Base-by-base conservation (phyloP, 2,888 invertebrate genomes). In the Zhuqinia jingwanae region DNA sequence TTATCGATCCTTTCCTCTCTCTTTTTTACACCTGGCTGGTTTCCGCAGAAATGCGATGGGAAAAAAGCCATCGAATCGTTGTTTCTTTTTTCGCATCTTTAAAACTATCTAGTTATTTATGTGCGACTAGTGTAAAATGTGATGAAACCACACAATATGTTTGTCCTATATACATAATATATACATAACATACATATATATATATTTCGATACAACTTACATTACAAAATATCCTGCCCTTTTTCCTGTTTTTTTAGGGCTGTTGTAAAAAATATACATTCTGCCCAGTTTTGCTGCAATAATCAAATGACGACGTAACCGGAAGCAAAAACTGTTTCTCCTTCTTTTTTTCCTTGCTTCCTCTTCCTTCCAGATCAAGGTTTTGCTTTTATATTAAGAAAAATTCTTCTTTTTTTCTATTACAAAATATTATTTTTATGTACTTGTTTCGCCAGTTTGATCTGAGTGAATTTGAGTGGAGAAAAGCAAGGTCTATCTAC, bases 1-100 rank as follows among this genome's bases (percentile, higher is more conserved):
- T 68, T 70, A 50, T 68, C 22, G 68, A 68, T 50, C 17, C 25
- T 70, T 58, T 58, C 27, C 8, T 36, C n/a, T 50, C n/a, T n/a
- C n/a, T n/a, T n/a, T 50, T 70, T 70, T 70, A 70, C 70, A 70
- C 70, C 47, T 70, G 70, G 70, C 45, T 25, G 70, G 70, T 47
- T 47, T 47, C 68, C 47, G 11, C 25, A 50, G 70, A 65, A 36
- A 65, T 60, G 0, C 15, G 13, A 60, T 65, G 65, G n/a, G 65
- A 70, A 47, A 70, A 58, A 58, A 25, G 6, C 60, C 36, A 36
- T 63, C 17, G 42, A 13, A 10, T 45, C 2, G n/a, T 17, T 68
- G n/a, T 0, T 25, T n/a, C n/a, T n/a, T n/a, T n/a, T 47, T 50
- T 70, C 47, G n/a, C 47, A 20, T 22, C 47, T 8, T 36, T 36